Evolutionary conservation across 2,113 vertebrate genomes (phyloP).

Genomic region (Jacana jacana): DNA sequence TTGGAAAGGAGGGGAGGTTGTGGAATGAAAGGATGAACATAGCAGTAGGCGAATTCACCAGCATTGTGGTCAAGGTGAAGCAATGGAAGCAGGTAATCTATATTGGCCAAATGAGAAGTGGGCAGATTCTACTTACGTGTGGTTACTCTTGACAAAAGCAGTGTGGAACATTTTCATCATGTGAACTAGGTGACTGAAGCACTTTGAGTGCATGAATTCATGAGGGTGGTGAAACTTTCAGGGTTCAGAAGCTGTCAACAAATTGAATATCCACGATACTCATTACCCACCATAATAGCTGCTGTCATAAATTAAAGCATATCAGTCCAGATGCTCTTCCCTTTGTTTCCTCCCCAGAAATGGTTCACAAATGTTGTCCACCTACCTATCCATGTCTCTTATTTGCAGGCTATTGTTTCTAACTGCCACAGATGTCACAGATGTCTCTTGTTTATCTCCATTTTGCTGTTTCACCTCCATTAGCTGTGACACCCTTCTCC

Average conservation of each 20-base stretch:
- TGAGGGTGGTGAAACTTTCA: neutral
- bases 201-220: neutral
- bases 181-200: neutral
- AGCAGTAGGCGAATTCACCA: neutral
- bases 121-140: neutral
- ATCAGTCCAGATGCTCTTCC: neutral
- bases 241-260: neutral
- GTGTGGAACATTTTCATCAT: neutral
- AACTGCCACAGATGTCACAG: neutral
- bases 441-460: neutral
- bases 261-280: neutral
- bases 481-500: neutral
- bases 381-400: neutral
- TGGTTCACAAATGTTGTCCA: neutral
- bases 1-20: neutral
- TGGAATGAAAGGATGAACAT: neutral
- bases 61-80: neutral
- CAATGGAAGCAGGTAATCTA: neutral
- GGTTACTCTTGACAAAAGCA: neutral
- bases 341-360: neutral
- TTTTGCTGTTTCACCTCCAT: neutral
- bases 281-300: neutral
- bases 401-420: neutral
- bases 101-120: neutral
- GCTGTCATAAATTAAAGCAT: neutral